Percentiles rank a stretch among this genome's conserved stretches.
phyloP scores from a whole-genome alignment of 1,140 invertebrate species.

The Neodiprion pinetum region DNA sequence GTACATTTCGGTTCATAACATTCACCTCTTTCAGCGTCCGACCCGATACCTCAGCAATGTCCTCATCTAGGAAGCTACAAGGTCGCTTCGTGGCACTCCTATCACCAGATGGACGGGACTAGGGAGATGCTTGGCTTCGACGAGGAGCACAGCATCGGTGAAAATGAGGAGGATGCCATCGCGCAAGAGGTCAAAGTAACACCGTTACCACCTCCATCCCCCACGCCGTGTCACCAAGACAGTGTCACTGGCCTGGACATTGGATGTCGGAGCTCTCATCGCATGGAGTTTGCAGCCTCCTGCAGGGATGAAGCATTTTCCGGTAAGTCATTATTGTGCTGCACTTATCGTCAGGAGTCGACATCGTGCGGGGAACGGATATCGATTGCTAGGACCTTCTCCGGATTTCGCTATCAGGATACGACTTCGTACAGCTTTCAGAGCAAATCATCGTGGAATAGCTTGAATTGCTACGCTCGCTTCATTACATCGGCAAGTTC shows the following conservation, averaged over 20 bases:
- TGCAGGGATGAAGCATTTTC: constrained; percentile 53
- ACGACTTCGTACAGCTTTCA: constrained; percentile 29
- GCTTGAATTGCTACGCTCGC: background rate
- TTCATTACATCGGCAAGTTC: constrained; percentile 29
- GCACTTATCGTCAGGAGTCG: background rate
- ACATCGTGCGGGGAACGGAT: constrained; percentile 16
- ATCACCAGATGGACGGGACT: constrained; percentile 29
- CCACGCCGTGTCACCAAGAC: constrained; percentile 43
- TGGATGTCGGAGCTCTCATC: constrained; percentile 53
- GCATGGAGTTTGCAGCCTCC: constrained; percentile 55
- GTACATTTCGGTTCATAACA: background rate
- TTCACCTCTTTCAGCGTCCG: constrained; percentile 42
- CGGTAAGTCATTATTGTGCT: constrained; percentile 40
- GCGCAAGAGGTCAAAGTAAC: constrained; percentile 38
- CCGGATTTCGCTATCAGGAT: constrained; percentile 21
- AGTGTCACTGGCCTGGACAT: constrained; percentile 51
- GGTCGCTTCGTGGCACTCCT: constrained; percentile 48
- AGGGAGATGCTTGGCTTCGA: constrained; percentile 30
- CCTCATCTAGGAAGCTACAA: constrained; percentile 54
- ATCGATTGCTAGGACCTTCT: no score
- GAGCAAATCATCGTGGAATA: no score
- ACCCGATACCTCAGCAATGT: constrained; percentile 51
- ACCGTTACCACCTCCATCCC: constrained; percentile 38
- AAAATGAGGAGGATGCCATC: constrained; percentile 45
- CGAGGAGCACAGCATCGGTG: constrained; percentile 27